phyloP scores from a whole-genome alignment of 2,797 vertebrate genomes.

The Acestrorhynchus altus region DNA sequence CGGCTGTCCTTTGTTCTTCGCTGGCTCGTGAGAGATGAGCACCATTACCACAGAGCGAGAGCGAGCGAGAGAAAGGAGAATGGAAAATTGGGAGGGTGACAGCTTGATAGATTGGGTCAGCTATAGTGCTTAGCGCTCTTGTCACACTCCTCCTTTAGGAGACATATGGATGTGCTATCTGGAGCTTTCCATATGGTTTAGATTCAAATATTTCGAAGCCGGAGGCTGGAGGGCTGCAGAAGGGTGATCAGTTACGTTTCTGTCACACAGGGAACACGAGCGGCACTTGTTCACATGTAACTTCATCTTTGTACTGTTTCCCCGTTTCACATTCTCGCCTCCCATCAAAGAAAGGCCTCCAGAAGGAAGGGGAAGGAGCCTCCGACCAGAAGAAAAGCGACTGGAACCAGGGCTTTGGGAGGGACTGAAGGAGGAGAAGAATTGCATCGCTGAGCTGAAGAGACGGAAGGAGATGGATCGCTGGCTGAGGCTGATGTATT shows the following conservation, averaged over 20 bases:
- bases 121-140: constrained; percentile 40
- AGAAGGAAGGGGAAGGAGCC: neutral
- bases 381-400: neutral
- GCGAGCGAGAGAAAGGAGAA: constrained; percentile 20
- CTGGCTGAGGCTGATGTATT: neutral
- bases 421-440: neutral
- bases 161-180: constrained; percentile 41
- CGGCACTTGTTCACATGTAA: neutral
- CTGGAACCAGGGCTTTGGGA: neutral
- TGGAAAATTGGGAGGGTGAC: constrained; percentile 20
- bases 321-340: neutral
- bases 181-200: constrained; percentile 24
- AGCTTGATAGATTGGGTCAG: constrained; percentile 50
- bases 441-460: neutral
- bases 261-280: neutral
- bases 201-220: constrained; percentile 7
- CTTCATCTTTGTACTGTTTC: neutral
- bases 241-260: neutral
- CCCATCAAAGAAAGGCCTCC: neutral
- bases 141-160: constrained; percentile 42
- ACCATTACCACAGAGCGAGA: constrained; percentile 40
- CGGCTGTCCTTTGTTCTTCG: constrained; percentile 20
- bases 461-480: neutral
- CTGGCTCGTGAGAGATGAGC: constrained; percentile 11
- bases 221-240: neutral